phyloP scores from a whole-genome alignment of 2,888 invertebrate genomes.

The Caenorhabditis uteleia region DNA sequence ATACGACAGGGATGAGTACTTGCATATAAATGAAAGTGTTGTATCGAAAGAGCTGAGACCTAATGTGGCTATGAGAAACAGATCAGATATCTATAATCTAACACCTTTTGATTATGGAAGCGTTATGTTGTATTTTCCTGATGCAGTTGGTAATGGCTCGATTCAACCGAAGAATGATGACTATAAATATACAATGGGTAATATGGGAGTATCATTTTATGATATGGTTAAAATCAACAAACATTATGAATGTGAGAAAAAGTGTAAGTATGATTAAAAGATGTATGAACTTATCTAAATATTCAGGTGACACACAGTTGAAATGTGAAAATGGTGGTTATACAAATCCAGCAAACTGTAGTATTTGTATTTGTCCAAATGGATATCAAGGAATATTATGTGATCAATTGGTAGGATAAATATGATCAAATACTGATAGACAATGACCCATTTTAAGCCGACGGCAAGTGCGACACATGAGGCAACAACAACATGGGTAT shows the following conservation, averaged over 20 bases:
- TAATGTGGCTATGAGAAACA: no score
- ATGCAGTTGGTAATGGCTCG: conserved; percentile 32
- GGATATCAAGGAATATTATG: background rate
- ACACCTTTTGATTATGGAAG: conserved; percentile 62
- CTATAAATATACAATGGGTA: conserved; percentile 53
- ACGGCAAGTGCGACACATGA: no score
- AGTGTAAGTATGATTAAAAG: no score
- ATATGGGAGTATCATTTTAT: conserved; percentile 48
- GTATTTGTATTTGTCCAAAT: background rate
- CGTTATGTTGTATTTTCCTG: conserved; percentile 50
- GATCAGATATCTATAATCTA: background rate
- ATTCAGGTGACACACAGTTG: background rate
- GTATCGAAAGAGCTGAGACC: background rate
- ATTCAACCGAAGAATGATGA: conserved; percentile 45
- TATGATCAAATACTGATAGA: no score
- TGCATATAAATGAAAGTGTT: conserved; percentile 22
- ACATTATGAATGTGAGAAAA: conserved; percentile 49
- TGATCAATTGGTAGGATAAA: no score
- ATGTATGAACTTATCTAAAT: no score
- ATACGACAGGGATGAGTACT: conserved; percentile 31
- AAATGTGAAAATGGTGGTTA: conserved; percentile 1
- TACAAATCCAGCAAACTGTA: background rate
- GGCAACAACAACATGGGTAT: no score
- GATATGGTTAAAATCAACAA: conserved; percentile 65
- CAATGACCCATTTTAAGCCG: no score